phyloP scores from a whole-genome alignment of 2,888 invertebrate genomes.

The Cheilosia vulpina region DNA sequence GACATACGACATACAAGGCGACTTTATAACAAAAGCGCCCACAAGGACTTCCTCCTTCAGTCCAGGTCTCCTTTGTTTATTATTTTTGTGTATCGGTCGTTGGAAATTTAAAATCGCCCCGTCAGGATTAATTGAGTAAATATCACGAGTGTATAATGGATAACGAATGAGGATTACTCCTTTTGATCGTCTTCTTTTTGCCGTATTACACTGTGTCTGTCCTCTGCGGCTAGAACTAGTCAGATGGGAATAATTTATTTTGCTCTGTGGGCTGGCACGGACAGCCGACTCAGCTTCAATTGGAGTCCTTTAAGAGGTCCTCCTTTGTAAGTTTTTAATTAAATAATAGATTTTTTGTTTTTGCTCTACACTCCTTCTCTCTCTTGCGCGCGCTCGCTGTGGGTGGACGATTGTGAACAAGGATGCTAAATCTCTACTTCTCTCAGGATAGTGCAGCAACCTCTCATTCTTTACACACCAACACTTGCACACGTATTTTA shows the following conservation, averaged over 20 bases:
- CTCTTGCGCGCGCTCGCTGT: constrained; percentile 3
- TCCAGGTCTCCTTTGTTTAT: constrained; percentile 33
- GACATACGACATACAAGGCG: constrained; percentile 15
- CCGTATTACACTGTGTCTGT: constrained; percentile 20
- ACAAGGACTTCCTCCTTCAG: constrained; percentile 55
- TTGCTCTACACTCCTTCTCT: constrained; percentile 22
- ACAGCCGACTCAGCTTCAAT: neutral
- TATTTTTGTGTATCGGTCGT: constrained; percentile 10
- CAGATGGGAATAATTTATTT: constrained; percentile 52
- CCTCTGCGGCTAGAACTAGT: constrained; percentile 25
- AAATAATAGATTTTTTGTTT: constrained; percentile 67
- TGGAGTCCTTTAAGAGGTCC: constrained; percentile 45
- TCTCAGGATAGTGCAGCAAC: constrained; percentile 73
- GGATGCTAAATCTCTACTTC: constrained; percentile 66
- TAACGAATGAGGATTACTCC: constrained; percentile 42
- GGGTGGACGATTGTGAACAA: constrained; percentile 40
- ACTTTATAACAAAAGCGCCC: constrained; percentile 42
- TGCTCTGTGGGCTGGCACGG: constrained; percentile 4
- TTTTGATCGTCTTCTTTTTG: constrained; percentile 22
- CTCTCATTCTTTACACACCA: constrained; percentile 68
- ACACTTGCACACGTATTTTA: constrained; percentile 71
- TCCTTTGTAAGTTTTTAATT: constrained; percentile 63
- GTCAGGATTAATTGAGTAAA: constrained; percentile 57
- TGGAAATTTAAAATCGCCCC: constrained; percentile 21
- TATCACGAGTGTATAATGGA: constrained; percentile 32